Percentiles rank a stretch among this genome's conserved stretches.
Evolutionary conservation across 2,888 invertebrate species (phyloP).

Genomic region (Pycnomerus fuliginosus): DNA sequence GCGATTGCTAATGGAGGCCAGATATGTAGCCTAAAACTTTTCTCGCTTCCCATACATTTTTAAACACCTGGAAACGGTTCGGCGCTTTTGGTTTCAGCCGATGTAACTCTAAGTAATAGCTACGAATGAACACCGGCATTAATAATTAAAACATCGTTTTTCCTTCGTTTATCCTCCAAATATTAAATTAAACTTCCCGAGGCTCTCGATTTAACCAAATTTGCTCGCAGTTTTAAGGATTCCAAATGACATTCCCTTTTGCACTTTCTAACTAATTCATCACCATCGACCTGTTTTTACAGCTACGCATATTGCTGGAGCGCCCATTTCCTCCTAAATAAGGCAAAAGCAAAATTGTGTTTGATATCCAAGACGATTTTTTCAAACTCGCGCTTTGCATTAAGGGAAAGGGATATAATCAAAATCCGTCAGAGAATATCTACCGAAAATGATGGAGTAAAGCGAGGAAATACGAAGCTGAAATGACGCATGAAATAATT

Average conservation of each 20-base stretch:
- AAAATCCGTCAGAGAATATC: slow-evolving; percentile 14
- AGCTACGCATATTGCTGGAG: slow-evolving; percentile 1
- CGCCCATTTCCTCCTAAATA: background rate
- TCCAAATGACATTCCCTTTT: too few relatives aligned
- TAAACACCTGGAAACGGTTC: slow-evolving; percentile 7
- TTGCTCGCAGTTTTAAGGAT: slow-evolving; percentile 7
- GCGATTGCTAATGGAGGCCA: slow-evolving; percentile 32
- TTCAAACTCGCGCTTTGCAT: slow-evolving; percentile 10
- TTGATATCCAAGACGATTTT: slow-evolving; percentile 5
- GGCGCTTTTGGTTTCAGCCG: slow-evolving; percentile 4
- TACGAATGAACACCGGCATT: slow-evolving; percentile 13
- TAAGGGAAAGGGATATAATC: slow-evolving; percentile 18
- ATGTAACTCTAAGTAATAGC: slow-evolving; percentile 20
- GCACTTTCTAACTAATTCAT: slow-evolving; percentile 13
- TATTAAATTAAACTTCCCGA: slow-evolving; percentile 15
- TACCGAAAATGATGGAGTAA: slow-evolving; percentile 14
- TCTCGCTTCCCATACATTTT: slow-evolving; percentile 21
- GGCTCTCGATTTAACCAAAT: slow-evolving; percentile 9
- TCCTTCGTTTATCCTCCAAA: slow-evolving; percentile 10
- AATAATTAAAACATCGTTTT: slow-evolving; percentile 19
- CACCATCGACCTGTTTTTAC: slow-evolving; percentile 5
- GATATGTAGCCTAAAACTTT: slow-evolving; percentile 20
- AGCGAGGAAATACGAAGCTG: slow-evolving; percentile 6
- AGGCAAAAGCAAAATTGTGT: slow-evolving; percentile 16
- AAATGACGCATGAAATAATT: slow-evolving; percentile 11